Base-by-base conservation (phyloP, 2,797 vertebrate species). In the Siniperca undulata region DNA sequence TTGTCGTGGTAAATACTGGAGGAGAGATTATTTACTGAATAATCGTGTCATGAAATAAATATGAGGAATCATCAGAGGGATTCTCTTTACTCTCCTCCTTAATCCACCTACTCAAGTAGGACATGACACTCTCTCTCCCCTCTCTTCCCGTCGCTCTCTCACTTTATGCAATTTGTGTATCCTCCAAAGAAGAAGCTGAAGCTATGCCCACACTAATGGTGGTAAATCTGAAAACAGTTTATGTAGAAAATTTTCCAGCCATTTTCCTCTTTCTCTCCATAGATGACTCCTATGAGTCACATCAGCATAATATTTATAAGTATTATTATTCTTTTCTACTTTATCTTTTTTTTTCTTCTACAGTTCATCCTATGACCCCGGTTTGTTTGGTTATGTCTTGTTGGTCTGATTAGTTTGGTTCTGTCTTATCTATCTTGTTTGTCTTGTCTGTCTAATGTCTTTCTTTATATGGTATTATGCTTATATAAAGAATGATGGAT, bases 51-150 rank as follows among this genome's bases (percentile, higher is more conserved):
- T 92, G 89, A 94, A 94, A 93, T 89, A 93, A 91, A 92, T 88
- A 94, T 92, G 87, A 92, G 89, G 87, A 90, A 85, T 93, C 81
- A 86, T 89, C 71, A 69, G 76, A 83, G 83, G 85, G 81, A 59
- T 81, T 82, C 71, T 90, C 87, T 86, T 86, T 80, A 86, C 81
- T 85, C 87, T 84, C 74, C 80, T 80, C 69, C 81, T 85, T 92
- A 93, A 94, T 94, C 92, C 92, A 93, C 88, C 94, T 89, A 91
- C 88, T 93, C 85, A 88, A 91, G 78, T 86, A 87, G 87, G 89
- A 91, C 88, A 87, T 83, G 77, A 74, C 77, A 86, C 71, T 19
- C 66, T 61, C 68, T 61, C 38, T 22, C 44, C 44, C 6, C 13
- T 38, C 53, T 68, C 20, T 40, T 16, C 30, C 12, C 0, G 0